phyloP scores from a whole-genome alignment of 2,888 invertebrate genomes.

The Apotomis betuletana region DNA sequence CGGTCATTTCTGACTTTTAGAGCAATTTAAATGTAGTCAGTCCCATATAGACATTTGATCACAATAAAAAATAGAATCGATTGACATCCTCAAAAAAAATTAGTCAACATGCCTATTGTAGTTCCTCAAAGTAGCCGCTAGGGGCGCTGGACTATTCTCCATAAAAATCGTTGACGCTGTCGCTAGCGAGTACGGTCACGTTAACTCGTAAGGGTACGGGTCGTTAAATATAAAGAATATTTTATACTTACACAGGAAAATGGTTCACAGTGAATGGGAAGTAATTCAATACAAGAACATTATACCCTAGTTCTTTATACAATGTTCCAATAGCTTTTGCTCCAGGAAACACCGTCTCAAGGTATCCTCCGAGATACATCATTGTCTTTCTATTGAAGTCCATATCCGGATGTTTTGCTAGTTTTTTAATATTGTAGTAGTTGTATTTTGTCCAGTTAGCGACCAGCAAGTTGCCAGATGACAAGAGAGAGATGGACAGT shows the following conservation, averaged over 20 bases:
- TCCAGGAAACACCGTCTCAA: conserved; percentile 31
- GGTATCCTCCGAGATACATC: conserved; percentile 40
- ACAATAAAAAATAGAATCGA: too few species aligned
- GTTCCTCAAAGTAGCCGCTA: too few species aligned
- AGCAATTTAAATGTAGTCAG: too few species aligned
- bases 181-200: too few species aligned
- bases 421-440: conserved; percentile 27
- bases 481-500: conserved; percentile 18
- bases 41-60: too few species aligned
- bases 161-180: too few species aligned
- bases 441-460: conserved; percentile 30
- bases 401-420: conserved; percentile 35
- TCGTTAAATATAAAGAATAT: neutral
- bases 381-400: conserved; percentile 36
- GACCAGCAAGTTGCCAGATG: conserved; percentile 2
- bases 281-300: conserved; percentile 38
- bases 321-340: conserved; percentile 21
- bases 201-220: too few species aligned
- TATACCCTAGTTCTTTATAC: conserved; percentile 42
- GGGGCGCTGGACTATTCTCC: too few species aligned
- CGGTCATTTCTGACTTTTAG: too few species aligned
- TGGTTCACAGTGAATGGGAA: conserved; percentile 30
- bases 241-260: conserved; percentile 42
- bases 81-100: too few species aligned
- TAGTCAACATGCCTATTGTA: too few species aligned